Base-by-base conservation (phyloP, 2,888 invertebrate genomes). In the Eupithecia insigniata region DNA sequence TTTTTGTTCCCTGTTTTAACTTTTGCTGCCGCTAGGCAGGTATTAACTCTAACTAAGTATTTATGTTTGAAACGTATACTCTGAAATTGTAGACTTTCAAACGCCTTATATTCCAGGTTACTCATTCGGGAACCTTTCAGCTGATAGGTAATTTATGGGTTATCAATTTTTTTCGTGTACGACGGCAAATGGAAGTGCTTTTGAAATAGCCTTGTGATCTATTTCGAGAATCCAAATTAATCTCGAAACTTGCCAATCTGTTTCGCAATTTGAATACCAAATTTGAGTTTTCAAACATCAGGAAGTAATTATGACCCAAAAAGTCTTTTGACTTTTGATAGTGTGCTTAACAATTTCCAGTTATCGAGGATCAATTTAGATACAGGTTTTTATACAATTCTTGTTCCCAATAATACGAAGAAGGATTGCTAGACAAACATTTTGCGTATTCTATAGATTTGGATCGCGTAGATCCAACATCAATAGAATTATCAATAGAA, bases 211-310 rank as follows among this genome's bases (percentile, higher is more conserved):
- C 60, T 18, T 43, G 46, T 66, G 39, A 69, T 66, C 65, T 66
- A 51, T 61, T 67, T 64, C 34, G 51, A 66, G 72, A 66, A 69
- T 69, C 60, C 66, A 72, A 72, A 72, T 72, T 61, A 66, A 69
- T 71, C 62, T 43, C 67, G 30, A 65, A 66, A 72, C 69, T 72
- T 39, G 65, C 69, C 69, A 66, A 66, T 60, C 69, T 66, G 68
- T 72, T 62, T 70, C 64, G 73, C 58, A 69, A 71, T 74, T 72
- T 65, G 58, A 62, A 66, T 76, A 72, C 67, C 69, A 69, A 67
- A 71, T 77, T 61, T 30, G 64, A 65, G 66, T 55, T 55, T 55
- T 55, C 26, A 14, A 55, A 55, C 55, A 55, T 55, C 55, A 22
- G 26, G 55, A 26, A 14, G n/a, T 55, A 55, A 26, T 55, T 26